Evolutionary conservation across 1,140 invertebrate species (phyloP).

Genomic region (Lasaia peninsularis): DNA sequence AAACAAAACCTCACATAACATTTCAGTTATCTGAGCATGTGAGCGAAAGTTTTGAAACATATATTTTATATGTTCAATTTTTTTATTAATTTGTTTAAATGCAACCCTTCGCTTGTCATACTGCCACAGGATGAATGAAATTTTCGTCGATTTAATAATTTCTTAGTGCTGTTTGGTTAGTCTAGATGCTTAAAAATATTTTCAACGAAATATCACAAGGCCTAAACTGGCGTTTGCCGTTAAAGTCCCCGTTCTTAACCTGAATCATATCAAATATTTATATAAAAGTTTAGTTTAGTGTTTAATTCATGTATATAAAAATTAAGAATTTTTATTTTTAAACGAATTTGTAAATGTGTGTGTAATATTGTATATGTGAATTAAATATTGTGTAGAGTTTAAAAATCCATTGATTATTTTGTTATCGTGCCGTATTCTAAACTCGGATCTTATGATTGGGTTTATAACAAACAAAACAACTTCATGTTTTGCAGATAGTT

Average conservation of each 20-base stretch:
- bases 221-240: slow-evolving; percentile 14
- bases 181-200: slow-evolving; percentile 30
- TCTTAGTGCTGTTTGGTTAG: slow-evolving; percentile 14
- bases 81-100: no score
- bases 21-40: no score
- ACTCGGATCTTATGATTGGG: background rate
- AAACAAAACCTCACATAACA: no score
- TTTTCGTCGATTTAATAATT: slow-evolving; percentile 10
- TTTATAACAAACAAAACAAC: no score
- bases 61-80: no score
- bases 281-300: slow-evolving; percentile 45
- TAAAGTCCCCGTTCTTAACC: slow-evolving; percentile 26
- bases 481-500: no score
- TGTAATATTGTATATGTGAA: slow-evolving; percentile 66
- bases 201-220: slow-evolving; percentile 16
- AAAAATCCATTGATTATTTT: slow-evolving; percentile 13
- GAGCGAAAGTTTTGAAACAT: no score
- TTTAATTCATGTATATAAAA: slow-evolving; percentile 33
- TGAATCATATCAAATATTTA: slow-evolving; percentile 66
- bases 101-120: no score
- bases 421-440: slow-evolving; percentile 9
- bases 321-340: slow-evolving; percentile 64
- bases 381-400: slow-evolving; percentile 35
- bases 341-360: slow-evolving; percentile 69
- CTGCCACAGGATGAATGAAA: background rate